Evolutionary conservation across 1,140 invertebrate species (phyloP), one percentile per base, ranked within the genome.

Genomic region (Drosophila arizonae): DNA sequence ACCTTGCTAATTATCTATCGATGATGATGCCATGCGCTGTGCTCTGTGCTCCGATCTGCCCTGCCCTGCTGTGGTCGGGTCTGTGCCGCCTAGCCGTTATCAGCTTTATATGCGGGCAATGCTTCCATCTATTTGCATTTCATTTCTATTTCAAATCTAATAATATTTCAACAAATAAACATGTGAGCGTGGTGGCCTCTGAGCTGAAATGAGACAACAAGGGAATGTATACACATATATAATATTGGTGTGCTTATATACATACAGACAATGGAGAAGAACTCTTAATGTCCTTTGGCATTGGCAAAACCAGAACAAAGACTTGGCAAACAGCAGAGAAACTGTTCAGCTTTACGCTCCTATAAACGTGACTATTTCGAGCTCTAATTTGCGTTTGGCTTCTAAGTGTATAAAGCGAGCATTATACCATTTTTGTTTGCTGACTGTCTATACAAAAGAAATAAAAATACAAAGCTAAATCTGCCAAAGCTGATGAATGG

Each of bases 1-100:
- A 86, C 79, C 72, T 72, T 66, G 61, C 81, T 82, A 87, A 86
- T 86, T 86, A 86, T 87, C 81, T 86, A 82, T 86, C 79, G 77
- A 86, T 85, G 81, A 73, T 74, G 81, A 67, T 87, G 72, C 52
- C 79, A 86, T 69, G 70, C 58, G 70, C 68, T 55, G 50, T 6
- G 28, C 28, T 4, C 50, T 6, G n/a, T 6, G n/a, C 30, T 45
- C 28, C 28, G 28, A 6, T 21, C 33, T 30, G 36, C 9, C 9
- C 15, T 30, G 36, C 9, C n/a, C 15, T 10, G 15, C 28, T 9
- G 26, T 13, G 13, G n/a, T 45, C 28, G 26, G 28, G 15, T 13
- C 33, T 28, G 33, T 3, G 33, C 33, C 33, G 33, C n/a, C 15
- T 60, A 36, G 48, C 24, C 24, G 78, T 86, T 87, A 86, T 86